Percentiles rank a stretch among this genome's conserved stretches.
phyloP scores from a whole-genome alignment of 2,797 vertebrate species.

The Dipus sagitta region DNA sequence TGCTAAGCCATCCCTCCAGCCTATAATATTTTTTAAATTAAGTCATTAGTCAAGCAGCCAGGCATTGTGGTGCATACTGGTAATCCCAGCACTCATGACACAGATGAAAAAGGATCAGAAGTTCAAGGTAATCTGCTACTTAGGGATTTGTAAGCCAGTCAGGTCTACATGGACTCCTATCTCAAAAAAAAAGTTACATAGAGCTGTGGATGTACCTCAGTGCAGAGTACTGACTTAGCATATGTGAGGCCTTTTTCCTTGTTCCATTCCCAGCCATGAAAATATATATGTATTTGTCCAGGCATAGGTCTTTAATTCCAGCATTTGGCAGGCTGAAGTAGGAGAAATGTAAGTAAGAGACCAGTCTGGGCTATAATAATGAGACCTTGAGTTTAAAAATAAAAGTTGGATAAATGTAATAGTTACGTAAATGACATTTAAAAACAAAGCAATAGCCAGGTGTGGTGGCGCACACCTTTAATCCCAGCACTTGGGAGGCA shows the following conservation, averaged over 20 bases:
- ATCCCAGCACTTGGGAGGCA: too few relatives aligned
- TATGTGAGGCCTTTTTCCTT: background rate
- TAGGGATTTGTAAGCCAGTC: background rate
- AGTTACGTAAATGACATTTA: background rate
- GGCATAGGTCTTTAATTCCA: background rate
- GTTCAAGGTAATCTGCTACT: background rate
- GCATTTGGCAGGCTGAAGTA: background rate
- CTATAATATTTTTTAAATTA: background rate
- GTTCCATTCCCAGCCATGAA: background rate
- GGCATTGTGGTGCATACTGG: background rate
- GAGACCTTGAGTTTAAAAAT: background rate
- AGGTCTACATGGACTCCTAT: background rate
- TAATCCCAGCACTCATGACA: background rate
- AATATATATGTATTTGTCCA: background rate
- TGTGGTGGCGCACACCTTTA: too few relatives aligned
- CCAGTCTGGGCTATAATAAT: background rate
- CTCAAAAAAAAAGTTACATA: background rate
- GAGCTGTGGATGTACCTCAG: background rate
- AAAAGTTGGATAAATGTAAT: background rate
- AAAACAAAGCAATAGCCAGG: background rate
- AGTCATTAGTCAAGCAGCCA: background rate
- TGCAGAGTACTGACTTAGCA: background rate
- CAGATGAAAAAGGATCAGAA: background rate
- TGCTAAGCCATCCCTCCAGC: too few relatives aligned
- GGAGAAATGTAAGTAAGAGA: background rate